phyloP scores from a whole-genome alignment of 2,113 vertebrate species.

The Tylochromis polylepis region DNA sequence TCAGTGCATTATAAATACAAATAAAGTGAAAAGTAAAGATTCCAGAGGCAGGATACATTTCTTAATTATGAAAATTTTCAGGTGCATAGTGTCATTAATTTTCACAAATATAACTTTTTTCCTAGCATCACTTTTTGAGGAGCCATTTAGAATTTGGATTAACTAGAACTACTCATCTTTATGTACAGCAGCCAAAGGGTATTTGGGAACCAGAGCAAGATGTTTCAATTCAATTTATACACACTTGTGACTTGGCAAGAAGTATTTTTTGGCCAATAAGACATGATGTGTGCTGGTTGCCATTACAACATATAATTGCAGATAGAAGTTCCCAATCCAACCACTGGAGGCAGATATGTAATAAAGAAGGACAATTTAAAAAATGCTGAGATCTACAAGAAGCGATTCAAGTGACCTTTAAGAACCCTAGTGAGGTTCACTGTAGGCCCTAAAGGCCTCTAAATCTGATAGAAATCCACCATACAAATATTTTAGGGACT shows the following conservation, averaged over 20 bases:
- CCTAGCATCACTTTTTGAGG: background rate
- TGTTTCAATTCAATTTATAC: accelerated
- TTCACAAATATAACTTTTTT: too few species aligned
- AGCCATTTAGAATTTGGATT: background rate
- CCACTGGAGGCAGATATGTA: background rate
- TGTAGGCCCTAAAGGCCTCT: background rate
- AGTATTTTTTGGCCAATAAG: background rate
- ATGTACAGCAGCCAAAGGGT: background rate
- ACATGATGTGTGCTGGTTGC: background rate
- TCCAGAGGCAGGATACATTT: too few species aligned
- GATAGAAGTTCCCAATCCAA: background rate
- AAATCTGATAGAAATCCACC: background rate
- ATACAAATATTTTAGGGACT: background rate
- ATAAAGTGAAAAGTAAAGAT: too few species aligned
- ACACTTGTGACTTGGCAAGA: accelerated
- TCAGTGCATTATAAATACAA: background rate
- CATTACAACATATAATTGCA: background rate
- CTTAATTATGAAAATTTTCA: too few species aligned
- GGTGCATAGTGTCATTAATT: too few species aligned
- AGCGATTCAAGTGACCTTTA: too few species aligned
- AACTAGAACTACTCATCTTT: background rate
- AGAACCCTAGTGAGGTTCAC: background rate
- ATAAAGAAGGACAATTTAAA: background rate
- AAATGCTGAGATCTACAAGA: background rate
- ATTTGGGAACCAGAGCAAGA: background rate